Percentiles rank a stretch among this genome's conserved stretches.
phyloP scores from a whole-genome alignment of 2,888 invertebrate genomes.

The Erannis defoliaria region DNA sequence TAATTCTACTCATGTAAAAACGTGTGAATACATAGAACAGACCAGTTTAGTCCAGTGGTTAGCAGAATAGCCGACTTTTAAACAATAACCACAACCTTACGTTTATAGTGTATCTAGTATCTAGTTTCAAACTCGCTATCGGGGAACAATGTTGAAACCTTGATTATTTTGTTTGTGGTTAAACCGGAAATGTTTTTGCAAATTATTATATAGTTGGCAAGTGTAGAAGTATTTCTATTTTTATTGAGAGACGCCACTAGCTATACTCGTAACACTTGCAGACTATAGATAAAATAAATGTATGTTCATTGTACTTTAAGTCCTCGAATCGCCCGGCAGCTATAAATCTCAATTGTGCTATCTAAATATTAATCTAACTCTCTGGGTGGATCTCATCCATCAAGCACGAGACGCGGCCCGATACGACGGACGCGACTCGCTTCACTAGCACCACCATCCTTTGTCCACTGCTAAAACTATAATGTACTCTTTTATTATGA shows the following conservation, averaged over 20 bases:
- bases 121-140: too few species aligned
- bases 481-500: too few species aligned
- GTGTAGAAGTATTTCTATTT: slow-evolving; percentile 1
- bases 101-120: too few species aligned
- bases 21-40: too few species aligned
- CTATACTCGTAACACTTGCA: not conserved
- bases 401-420: slow-evolving; percentile 5
- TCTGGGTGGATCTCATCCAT: slow-evolving; percentile 11
- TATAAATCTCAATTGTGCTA: slow-evolving; percentile 32
- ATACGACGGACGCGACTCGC: not conserved
- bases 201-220: not conserved
- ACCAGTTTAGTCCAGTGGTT: too few species aligned
- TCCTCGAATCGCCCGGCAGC: slow-evolving; percentile 7
- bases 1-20: too few species aligned
- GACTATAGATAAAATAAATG: not conserved
- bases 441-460: slow-evolving; percentile 24
- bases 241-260: not conserved
- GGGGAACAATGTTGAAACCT: too few species aligned
- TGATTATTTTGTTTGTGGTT: too few species aligned
- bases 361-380: slow-evolving; percentile 28
- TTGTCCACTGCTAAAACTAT: slow-evolving; percentile 29
- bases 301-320: slow-evolving; percentile 1
- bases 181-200: not conserved
- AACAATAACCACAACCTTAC: too few species aligned
- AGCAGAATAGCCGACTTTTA: too few species aligned